phyloP scores from a whole-genome alignment of 2,113 vertebrate species.

The Noctilio leporinus region DNA sequence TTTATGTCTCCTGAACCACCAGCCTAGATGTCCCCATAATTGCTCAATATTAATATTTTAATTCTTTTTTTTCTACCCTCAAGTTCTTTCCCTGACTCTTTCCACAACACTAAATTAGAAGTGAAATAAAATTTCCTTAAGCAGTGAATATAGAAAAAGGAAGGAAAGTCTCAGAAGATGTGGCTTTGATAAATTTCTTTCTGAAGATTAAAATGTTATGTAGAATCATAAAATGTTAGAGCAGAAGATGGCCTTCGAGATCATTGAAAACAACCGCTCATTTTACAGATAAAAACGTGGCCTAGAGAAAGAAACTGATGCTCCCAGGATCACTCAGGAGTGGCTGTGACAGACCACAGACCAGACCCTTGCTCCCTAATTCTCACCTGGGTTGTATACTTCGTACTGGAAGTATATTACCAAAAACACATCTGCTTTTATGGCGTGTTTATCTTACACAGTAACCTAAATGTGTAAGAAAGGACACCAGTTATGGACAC shows the following conservation, averaged over 20 bases:
- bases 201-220: constrained; percentile 18
- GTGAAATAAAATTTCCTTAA: constrained; percentile 21
- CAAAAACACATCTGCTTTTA: background rate
- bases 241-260: background rate
- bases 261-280: background rate
- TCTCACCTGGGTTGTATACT: background rate
- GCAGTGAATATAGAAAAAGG: background rate
- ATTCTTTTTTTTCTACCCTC: constrained; percentile 39
- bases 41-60: constrained; percentile 60
- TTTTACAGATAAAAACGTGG: background rate
- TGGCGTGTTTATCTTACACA: background rate
- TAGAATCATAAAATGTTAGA: background rate
- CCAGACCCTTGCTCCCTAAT: background rate
- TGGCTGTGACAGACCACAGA: background rate
- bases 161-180: constrained; percentile 22
- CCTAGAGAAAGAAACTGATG: background rate
- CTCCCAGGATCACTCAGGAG: background rate
- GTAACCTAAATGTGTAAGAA: background rate
- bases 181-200: background rate
- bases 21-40: constrained; percentile 72
- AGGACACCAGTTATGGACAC: background rate
- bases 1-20: constrained; percentile 73
- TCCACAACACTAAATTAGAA: constrained; percentile 53
- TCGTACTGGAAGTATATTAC: background rate
- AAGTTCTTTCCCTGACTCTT: constrained; percentile 48